Evolutionary conservation across 2,797 vertebrate species (phyloP).

Genomic region (Nannoperca obscura): DNA sequence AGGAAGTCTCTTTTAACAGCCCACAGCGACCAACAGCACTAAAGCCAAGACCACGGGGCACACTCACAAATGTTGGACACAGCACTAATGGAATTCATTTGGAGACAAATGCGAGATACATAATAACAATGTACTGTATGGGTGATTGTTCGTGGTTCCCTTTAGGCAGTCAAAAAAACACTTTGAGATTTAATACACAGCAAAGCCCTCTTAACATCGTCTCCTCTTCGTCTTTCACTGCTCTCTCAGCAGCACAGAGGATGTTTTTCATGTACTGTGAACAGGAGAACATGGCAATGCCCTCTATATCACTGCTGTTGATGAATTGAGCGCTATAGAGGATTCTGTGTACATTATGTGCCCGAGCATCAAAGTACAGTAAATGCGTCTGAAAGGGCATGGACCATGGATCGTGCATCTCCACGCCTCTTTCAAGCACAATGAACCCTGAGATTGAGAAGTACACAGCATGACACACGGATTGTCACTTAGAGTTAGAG

Average conservation of each 20-base stretch:
- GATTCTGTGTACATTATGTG: slow-evolving; percentile 20
- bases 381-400: slow-evolving; percentile 11
- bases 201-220: slow-evolving; percentile 6
- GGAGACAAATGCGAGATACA: slow-evolving; percentile 37
- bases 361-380: background rate
- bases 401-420: background rate
- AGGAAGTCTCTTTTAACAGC: slow-evolving; percentile 39
- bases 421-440: slow-evolving; percentile 12
- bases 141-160: slow-evolving; percentile 44
- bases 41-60: slow-evolving; percentile 28
- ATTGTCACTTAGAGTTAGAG: slow-evolving; percentile 12
- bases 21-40: slow-evolving; percentile 29
- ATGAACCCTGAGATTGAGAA: background rate
- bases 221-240: slow-evolving; percentile 17
- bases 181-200: slow-evolving; percentile 30
- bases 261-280: slow-evolving; percentile 26
- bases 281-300: slow-evolving; percentile 54
- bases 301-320: slow-evolving; percentile 56
- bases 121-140: slow-evolving; percentile 32
- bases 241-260: slow-evolving; percentile 9
- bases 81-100: slow-evolving; percentile 60
- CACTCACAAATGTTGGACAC: background rate
- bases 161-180: slow-evolving; percentile 8
- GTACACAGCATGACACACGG: background rate
- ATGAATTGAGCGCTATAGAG: slow-evolving; percentile 33